These are phyloP conservation scores for Rhynchophorus ferrugineus DNA, from an alignment of 1,140 invertebrate genomes.

Conservation along the genomic window DNA sequence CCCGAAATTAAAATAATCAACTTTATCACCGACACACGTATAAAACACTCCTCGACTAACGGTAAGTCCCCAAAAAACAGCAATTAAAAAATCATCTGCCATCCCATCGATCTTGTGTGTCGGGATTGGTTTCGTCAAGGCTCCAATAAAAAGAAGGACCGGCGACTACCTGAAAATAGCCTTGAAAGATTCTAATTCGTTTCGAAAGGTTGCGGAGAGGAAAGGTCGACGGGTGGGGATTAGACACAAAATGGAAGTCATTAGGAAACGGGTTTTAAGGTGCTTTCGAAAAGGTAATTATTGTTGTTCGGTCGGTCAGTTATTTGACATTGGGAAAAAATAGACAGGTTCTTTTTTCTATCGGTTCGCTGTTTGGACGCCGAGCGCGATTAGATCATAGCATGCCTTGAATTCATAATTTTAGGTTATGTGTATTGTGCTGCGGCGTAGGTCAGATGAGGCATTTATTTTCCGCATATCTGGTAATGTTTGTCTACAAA, in stretches of 20 bases:
- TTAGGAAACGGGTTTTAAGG: slow-evolving; percentile 11
- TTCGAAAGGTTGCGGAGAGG: slow-evolving; percentile 13
- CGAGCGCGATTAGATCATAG: too few relatives aligned
- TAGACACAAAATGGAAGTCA: slow-evolving; percentile 18
- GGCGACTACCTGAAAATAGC: slow-evolving; percentile 14
- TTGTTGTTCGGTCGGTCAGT: not conserved
- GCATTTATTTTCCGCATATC: too few relatives aligned
- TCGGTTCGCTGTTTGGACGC: too few relatives aligned
- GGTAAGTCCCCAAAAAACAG: too few relatives aligned
- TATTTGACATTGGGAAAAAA: slow-evolving; percentile 13
- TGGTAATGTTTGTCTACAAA: too few relatives aligned
- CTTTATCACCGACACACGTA: too few relatives aligned
- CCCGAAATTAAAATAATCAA: too few relatives aligned
- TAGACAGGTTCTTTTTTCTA: slow-evolving; percentile 4
- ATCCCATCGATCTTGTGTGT: not conserved
- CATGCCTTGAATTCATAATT: too few relatives aligned
- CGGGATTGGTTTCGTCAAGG: slow-evolving; percentile 6
- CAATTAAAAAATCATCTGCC: too few relatives aligned
- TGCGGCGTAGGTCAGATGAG: too few relatives aligned
- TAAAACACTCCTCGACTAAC: too few relatives aligned
- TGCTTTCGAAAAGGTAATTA: slow-evolving; percentile 1
- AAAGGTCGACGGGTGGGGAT: slow-evolving; percentile 21
- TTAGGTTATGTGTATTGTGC: too few relatives aligned
- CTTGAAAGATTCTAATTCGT: slow-evolving; percentile 17
- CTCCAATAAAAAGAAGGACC: slow-evolving; percentile 8